Evolutionary conservation across 2,797 vertebrate genomes (phyloP).

Genomic region (Menidia menidia): DNA sequence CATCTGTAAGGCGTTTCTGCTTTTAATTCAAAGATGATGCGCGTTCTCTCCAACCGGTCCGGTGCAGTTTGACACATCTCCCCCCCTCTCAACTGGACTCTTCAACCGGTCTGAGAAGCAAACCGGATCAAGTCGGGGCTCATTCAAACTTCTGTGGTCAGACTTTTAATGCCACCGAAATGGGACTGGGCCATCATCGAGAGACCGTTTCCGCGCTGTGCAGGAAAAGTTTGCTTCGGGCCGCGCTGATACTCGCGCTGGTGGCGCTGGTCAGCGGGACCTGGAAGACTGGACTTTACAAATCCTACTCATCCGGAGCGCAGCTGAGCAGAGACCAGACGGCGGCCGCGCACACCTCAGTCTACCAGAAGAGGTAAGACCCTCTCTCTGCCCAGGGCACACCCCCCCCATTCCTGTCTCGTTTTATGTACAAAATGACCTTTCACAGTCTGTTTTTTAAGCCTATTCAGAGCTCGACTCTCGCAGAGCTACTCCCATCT

Average conservation of each 20-base stretch:
- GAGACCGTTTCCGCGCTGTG: constrained; percentile 70
- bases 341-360: constrained; percentile 66
- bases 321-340: constrained; percentile 69
- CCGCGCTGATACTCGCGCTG: constrained; percentile 74
- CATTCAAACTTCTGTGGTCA: constrained; percentile 39
- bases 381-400: background rate
- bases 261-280: constrained; percentile 72
- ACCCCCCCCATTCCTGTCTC: background rate
- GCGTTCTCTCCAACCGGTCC: constrained; percentile 43
- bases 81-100: constrained; percentile 32
- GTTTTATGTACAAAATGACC: background rate
- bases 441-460: constrained; percentile 1
- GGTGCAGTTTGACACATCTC: constrained; percentile 60
- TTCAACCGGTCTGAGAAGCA: constrained; percentile 13
- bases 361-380: constrained; percentile 81
- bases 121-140: constrained; percentile 23
- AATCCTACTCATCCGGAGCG: constrained; percentile 68
- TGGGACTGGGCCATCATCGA: constrained; percentile 70
- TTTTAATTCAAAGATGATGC: constrained; percentile 63
- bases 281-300: constrained; percentile 84
- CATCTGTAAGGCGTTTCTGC: constrained; percentile 5
- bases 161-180: constrained; percentile 67
- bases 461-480: constrained; percentile 21
- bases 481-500: constrained; percentile 47
- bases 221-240: constrained; percentile 71